Conservation (phyloP, 2,888 invertebrate genomes). For the Caenorhabditis imperialis region DNA sequence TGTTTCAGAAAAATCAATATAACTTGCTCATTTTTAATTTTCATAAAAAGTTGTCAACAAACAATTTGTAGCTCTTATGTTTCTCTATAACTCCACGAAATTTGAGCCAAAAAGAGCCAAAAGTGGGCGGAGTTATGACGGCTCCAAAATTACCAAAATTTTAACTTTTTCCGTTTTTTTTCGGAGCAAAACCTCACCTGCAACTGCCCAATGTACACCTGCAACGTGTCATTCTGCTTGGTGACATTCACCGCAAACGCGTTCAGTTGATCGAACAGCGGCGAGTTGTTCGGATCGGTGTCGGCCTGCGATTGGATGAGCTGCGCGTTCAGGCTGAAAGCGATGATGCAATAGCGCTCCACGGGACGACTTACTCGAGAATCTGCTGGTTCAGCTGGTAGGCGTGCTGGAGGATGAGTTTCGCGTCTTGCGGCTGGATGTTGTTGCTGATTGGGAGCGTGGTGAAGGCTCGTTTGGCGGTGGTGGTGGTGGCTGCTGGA, state of each 20-base stretch:
- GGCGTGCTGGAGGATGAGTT: conserved; percentile 35
- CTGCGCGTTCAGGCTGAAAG: conserved; percentile 23
- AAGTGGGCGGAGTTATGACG: no score
- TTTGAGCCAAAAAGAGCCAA: no score
- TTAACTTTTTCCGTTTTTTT: no score
- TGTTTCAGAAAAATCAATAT: no score
- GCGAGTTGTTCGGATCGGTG: conserved; percentile 24
- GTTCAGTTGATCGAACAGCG: conserved; percentile 31
- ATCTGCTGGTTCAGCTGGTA: conserved; percentile 35
- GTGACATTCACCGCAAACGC: conserved; percentile 12
- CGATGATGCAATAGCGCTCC: no score
- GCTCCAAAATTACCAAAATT: no score
- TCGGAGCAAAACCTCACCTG: conserved; percentile 15
- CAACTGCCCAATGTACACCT: conserved; percentile 20
- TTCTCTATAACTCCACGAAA: no score
- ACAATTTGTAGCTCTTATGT: no score
- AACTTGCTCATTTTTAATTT: no score
- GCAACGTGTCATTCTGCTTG: conserved; percentile 29
- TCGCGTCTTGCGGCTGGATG: conserved; percentile 13
- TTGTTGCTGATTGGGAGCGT: conserved; percentile 24
- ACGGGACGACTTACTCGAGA: conserved; percentile 14
- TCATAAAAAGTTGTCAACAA: no score
- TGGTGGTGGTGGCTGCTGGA: no score
- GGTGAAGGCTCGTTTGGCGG: neutral
- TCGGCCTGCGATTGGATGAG: conserved; percentile 12